phyloP scores from a whole-genome alignment of 2,797 vertebrate species.

The Nasua narica region DNA sequence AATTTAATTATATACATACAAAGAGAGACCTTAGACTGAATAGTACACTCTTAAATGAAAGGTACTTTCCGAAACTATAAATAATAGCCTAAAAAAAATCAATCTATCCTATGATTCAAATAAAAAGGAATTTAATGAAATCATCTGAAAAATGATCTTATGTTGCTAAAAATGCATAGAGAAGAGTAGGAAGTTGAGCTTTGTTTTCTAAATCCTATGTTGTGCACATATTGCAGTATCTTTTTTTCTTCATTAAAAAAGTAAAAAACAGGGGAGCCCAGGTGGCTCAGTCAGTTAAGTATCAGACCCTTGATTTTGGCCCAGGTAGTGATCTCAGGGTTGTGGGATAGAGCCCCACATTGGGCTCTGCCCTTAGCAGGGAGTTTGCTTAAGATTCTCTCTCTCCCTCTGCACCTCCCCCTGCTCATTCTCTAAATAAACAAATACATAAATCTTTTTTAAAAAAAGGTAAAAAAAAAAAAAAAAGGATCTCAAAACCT shows the following conservation, averaged over 20 bases:
- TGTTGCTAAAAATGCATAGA: not conserved
- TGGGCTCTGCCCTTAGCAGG: not conserved
- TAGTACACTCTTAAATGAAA: not conserved
- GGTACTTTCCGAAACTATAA: not conserved
- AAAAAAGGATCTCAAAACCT: not conserved
- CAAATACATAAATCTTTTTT: not conserved
- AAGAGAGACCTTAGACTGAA: not conserved
- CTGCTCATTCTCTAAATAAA: not conserved
- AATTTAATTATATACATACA: not conserved
- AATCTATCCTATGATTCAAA: not conserved
- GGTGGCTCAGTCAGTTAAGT: not conserved
- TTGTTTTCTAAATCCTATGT: conserved; percentile 14
- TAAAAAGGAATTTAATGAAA: conserved; percentile 19
- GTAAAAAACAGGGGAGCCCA: not conserved
- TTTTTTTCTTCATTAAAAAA: conserved; percentile 10
- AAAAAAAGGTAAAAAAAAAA: not conserved
- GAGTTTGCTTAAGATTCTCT: not conserved
- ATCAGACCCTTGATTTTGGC: not conserved
- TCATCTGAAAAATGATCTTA: not conserved
- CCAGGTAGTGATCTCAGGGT: not conserved
- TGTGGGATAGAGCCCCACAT: not conserved
- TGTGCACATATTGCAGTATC: not conserved
- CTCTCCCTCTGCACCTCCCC: not conserved
- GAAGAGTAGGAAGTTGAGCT: not conserved
- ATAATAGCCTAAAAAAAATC: conserved; percentile 28